Evolutionary conservation across 2,888 invertebrate genomes (phyloP).

Genomic region (Caenorhabditis sp.): DNA sequence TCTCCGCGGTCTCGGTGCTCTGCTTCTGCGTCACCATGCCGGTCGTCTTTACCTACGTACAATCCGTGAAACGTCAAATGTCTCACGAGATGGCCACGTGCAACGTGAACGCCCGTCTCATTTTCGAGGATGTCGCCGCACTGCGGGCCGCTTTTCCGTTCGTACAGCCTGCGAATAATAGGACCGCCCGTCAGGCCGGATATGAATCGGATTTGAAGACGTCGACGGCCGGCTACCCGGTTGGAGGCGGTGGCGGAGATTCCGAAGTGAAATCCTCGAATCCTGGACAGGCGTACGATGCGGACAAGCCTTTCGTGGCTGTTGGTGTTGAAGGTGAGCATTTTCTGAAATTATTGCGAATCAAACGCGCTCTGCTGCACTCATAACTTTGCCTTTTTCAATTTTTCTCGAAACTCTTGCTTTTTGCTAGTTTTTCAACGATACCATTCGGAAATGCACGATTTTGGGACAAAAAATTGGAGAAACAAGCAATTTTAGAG

Average conservation of each 20-base stretch:
- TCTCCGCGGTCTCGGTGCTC: slow-evolving; percentile 61
- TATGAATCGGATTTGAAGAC: slow-evolving; percentile 33
- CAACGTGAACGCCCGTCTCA: slow-evolving; percentile 57
- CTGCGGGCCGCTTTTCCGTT: slow-evolving; percentile 40
- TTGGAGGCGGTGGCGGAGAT: slow-evolving; percentile 11
- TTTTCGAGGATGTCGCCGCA: slow-evolving; percentile 51
- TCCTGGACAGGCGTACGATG: slow-evolving; percentile 15
- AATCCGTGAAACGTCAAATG: slow-evolving; percentile 63
- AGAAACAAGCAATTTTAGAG: too few relatives aligned
- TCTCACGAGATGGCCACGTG: slow-evolving; percentile 60
- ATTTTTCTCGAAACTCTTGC: too few relatives aligned
- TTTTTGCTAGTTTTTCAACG: too few relatives aligned
- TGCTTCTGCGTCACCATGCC: slow-evolving; percentile 65
- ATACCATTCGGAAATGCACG: too few relatives aligned
- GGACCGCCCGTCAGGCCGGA: slow-evolving; percentile 53
- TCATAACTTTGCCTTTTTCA: too few relatives aligned
- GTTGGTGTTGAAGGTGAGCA: slow-evolving; percentile 43
- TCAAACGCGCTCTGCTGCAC: too few relatives aligned
- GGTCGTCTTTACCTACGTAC: slow-evolving; percentile 61
- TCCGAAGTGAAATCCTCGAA: slow-evolving; percentile 11
- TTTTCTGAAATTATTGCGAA: too few relatives aligned
- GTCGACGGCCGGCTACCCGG: slow-evolving; percentile 2
- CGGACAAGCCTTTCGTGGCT: slow-evolving; percentile 48
- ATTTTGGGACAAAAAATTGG: too few relatives aligned
- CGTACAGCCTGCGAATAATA: slow-evolving; percentile 27